Conservation (phyloP, 2,888 invertebrate species). For the Diadromus collaris region DNA sequence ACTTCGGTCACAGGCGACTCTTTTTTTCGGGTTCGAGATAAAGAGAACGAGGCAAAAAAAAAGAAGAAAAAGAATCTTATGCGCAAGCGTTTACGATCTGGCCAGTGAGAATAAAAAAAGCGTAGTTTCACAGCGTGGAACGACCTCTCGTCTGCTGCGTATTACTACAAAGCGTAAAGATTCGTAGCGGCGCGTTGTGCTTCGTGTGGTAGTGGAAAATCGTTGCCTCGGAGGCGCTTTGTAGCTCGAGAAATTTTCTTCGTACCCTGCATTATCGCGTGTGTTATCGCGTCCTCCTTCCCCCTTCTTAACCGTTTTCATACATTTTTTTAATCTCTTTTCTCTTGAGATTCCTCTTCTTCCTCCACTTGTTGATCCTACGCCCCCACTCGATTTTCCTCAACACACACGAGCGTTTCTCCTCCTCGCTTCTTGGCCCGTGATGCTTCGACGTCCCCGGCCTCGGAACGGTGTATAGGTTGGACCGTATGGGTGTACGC, state of each 20-base stretch:
- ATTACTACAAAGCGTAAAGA: background rate
- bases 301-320: background rate
- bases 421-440: background rate
- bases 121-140: constrained; percentile 9
- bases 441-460: background rate
- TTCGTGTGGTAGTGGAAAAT: background rate
- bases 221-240: constrained; percentile 7
- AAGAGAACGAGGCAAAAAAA: background rate
- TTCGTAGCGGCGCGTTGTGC: background rate
- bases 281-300: constrained; percentile 12
- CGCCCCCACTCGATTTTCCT: constrained; percentile 11
- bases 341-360: background rate
- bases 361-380: background rate
- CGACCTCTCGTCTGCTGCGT: constrained; percentile 12
- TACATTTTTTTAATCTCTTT: background rate
- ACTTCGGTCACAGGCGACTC: background rate
- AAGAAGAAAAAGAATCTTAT: background rate
- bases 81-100: constrained; percentile 13
- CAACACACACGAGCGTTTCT: background rate
- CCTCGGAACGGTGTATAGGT: background rate
- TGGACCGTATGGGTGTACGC: background rate
- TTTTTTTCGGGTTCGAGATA: background rate
- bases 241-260: constrained; percentile 7
- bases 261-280: constrained; percentile 9
- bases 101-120: background rate